Evolutionary conservation across 2,113 vertebrate species (phyloP).

Genomic region (Phycodurus eques): DNA sequence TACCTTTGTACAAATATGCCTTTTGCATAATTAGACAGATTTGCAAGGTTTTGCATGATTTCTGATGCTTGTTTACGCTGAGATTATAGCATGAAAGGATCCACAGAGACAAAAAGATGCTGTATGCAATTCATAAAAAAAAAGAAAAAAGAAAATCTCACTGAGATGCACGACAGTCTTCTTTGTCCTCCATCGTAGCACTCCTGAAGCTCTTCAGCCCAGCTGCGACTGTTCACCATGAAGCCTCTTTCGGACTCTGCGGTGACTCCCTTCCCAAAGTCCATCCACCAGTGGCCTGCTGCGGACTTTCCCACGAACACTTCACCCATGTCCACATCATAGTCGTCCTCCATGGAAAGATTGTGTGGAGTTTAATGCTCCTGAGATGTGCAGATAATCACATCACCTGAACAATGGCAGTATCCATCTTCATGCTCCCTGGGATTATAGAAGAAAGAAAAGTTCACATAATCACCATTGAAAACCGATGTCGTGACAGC

Average conservation of each 20-base stretch:
- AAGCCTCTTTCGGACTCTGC: constrained; percentile 13
- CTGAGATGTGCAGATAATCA: not conserved
- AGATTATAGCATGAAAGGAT: not conserved
- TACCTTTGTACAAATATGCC: no score
- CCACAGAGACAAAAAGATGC: not conserved
- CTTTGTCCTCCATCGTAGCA: constrained; percentile 30
- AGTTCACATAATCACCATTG: not conserved
- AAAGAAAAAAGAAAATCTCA: constrained; percentile 33
- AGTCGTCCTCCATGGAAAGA: constrained; percentile 50
- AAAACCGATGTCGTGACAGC: not conserved
- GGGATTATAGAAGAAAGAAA: not conserved
- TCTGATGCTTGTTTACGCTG: not conserved
- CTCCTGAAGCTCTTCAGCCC: constrained; percentile 58
- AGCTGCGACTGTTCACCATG: constrained; percentile 59
- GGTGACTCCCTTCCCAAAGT: constrained; percentile 24
- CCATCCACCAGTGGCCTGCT: constrained; percentile 49
- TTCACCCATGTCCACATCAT: constrained; percentile 50
- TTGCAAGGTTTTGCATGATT: no score
- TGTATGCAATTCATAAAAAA: not conserved
- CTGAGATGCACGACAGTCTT: constrained; percentile 54
- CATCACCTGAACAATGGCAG: not conserved
- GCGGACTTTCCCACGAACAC: constrained; percentile 25
- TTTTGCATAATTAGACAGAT: no score
- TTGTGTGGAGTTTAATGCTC: not conserved
- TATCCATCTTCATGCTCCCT: not conserved